A percentile compares a stretch with the other conserved stretches of the same genome.
Conservation (phyloP, 2,888 invertebrate species). For the Onthophagus sagittarius region DNA sequence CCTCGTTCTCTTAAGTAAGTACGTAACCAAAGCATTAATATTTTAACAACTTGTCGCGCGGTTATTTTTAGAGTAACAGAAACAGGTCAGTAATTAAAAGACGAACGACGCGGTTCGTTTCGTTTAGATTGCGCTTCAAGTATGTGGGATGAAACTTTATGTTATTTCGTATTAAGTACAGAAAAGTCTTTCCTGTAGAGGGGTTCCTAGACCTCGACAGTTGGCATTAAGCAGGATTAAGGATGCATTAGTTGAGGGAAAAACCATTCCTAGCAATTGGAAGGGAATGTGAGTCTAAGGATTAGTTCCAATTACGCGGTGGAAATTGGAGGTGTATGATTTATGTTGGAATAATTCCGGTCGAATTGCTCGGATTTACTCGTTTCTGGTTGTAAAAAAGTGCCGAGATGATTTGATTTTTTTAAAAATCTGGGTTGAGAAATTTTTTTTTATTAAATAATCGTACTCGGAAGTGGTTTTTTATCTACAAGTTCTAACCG, state of each 20-base stretch:
- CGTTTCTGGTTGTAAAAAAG: background rate
- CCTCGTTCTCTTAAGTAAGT: background rate
- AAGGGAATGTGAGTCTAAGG: background rate
- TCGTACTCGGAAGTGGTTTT: no score
- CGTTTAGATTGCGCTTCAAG: background rate
- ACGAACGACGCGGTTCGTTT: background rate
- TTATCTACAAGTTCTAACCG: no score
- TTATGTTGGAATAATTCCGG: background rate
- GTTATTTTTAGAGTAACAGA: background rate
- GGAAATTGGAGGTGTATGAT: background rate
- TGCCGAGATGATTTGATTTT: background rate
- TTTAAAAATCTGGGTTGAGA: no score
- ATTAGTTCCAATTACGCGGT: background rate
- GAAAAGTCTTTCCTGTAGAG: background rate
- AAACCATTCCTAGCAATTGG: background rate
- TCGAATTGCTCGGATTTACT: background rate
- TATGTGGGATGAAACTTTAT: background rate
- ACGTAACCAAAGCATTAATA: background rate
- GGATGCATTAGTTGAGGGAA: background rate
- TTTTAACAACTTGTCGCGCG: background rate
- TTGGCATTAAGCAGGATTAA: background rate
- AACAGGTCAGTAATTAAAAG: background rate
- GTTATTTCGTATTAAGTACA: background rate
- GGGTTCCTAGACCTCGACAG: background rate
- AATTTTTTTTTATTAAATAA: no score